Percentiles rank a stretch among this genome's conserved stretches.
These are phyloP conservation scores for Pomacea maculata DNA, from an alignment of 1,140 invertebrate species.

Conservation along the genomic window DNA sequence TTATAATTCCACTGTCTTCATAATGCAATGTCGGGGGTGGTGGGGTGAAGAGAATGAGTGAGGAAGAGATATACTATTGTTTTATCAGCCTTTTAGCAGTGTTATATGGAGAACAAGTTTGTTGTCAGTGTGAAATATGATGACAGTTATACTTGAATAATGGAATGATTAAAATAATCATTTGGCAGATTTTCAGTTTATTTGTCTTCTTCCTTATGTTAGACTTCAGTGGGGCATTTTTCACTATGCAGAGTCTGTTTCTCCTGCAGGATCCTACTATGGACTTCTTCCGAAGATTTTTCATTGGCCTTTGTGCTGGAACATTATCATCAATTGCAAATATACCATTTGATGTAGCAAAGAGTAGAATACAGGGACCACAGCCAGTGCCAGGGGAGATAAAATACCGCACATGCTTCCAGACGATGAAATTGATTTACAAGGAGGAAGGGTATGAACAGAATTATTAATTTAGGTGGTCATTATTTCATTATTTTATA, in stretches of 20 bases:
- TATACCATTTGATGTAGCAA: constrained; percentile 96
- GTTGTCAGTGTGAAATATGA: too few relatives aligned
- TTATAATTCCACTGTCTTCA: too few relatives aligned
- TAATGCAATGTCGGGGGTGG: too few relatives aligned
- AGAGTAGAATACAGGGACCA: constrained; percentile 90
- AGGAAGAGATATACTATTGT: too few relatives aligned
- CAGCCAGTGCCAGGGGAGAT: constrained; percentile 78
- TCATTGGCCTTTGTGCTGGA: constrained; percentile 85
- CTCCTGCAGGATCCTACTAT: constrained; percentile 71
- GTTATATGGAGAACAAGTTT: too few relatives aligned
- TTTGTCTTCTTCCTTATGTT: too few relatives aligned
- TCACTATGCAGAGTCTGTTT: not conserved
- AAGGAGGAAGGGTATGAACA: constrained; percentile 82
- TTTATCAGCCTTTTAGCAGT: too few relatives aligned
- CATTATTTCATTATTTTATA: constrained; percentile 1
- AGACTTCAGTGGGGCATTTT: too few relatives aligned
- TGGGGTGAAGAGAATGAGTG: too few relatives aligned
- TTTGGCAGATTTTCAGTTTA: too few relatives aligned
- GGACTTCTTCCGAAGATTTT: constrained; percentile 78
- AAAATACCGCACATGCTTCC: constrained; percentile 82
- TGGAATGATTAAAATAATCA: too few relatives aligned
- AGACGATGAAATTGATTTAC: constrained; percentile 80
- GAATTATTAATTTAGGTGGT: constrained; percentile 22
- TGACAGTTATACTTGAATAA: too few relatives aligned
- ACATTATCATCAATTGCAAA: constrained; percentile 85